Base-by-base conservation (phyloP, 2,113 vertebrate genomes). In the Melierax canorus region DNA sequence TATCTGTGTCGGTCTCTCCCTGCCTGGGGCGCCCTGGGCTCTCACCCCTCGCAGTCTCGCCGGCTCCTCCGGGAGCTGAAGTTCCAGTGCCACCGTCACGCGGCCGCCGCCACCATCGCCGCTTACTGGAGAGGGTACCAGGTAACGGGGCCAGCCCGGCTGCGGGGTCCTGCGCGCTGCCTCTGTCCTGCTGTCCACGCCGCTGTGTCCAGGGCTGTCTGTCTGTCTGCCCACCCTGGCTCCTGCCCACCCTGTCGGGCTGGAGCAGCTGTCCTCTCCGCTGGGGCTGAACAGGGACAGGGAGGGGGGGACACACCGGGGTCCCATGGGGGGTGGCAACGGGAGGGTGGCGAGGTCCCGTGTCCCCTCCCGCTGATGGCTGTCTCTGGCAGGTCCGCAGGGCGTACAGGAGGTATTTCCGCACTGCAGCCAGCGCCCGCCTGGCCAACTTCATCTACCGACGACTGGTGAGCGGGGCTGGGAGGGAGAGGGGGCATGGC, bases 371-470 rank as follows among this genome's bases (percentile, higher is more conserved):
- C 0, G 0, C 85, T 12, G 64, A 41, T 0, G 0, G 15, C 30
- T 4, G 2, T 29, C 58, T 30, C 78, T 1, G 82, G 16, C 97
- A 98, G 98, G 96, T 75, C 6, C 98, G 98, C 86, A 98, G 91
- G 96, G 53, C 32, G 23, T 98, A 98, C 88, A 81, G 97, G 74
- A 98, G 92, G 26, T 98, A 97, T 66, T 98, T 99, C 97, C 98
- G 98, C 20, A 94, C 98, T 12, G 80, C 45, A 0, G 98, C 98
- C 38, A 76, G 97, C 10, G 17, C 79, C 71, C 56, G 36, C 19
- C 10, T 99, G 95, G 48, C 97, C 59, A 95, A 96, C 91, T 98
- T 98, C 96, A 98, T 98, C 96, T 98, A 98, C 85, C 71, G 46
- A 68, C 95, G 94, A 24, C 91, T 98, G 36, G 98, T 98, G 94